Base-by-base conservation (phyloP, 2,797 vertebrate genomes). In the Anniella stebbinsi region DNA sequence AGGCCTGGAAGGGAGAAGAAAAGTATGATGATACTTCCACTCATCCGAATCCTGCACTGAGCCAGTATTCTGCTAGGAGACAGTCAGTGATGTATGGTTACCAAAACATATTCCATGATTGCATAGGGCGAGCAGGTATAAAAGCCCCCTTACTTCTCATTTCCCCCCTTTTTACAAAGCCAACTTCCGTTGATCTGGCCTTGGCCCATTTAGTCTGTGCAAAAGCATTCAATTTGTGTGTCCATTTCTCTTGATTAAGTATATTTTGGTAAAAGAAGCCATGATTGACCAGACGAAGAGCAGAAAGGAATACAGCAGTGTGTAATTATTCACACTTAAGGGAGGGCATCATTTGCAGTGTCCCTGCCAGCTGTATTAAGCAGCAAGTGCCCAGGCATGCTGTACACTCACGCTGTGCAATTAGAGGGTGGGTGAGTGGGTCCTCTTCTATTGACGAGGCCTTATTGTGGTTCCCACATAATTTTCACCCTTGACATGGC, bases 401-500 rank as follows among this genome's bases (percentile, higher is more conserved):
- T 80, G 4, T 86, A 89, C 0, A 0, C 83, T 86, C 72, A 87
- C 7, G 17, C 87, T 82, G 28, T 11, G 23, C 60, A 76, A n/a
- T 57, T 81, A 88, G 66, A 81, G 88, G 63, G 63, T 48, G 48
- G 75, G 38, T 81, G 41, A 92, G 12, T 11, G 57, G 87, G 25
- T 84, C 89, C 66, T 90, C 72, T 67, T 48, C 77, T 67, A 33
- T 38, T 84, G 84, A 76, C 86, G 17, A 60, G 93, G 36, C 87
- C 76, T 92, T 90, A 80, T 12, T 86, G 87, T 69, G 67, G 66
- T 51, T 92, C 92, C 91, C 83, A 77, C 86, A 67, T 38, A 72
- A 77, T 93, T 93, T 92, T 87, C 93, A 73, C 75, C 51, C 41
- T 84, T 93, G 76, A 90, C 88, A 92, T 81, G 76, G 86, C 76